Evolutionary conservation across 1,140 invertebrate genomes (phyloP), one percentile per base, ranked within the genome.

Genomic region (Watersipora subatra): DNA sequence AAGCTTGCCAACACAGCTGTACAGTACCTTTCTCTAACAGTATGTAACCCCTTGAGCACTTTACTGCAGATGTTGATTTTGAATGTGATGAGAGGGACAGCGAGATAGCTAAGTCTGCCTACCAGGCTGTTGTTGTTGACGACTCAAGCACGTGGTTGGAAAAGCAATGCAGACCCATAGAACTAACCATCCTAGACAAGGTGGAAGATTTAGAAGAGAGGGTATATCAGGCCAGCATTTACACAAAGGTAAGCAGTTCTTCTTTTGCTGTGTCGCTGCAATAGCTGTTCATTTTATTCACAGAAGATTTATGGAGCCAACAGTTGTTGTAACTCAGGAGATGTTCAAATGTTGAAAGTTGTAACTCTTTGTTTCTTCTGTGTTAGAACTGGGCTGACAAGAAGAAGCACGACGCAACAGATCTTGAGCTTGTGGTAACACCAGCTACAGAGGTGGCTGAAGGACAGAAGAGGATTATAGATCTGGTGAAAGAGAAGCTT

Each of bases 171-270:
- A 28, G 22, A 59, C 7, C 17, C 2, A 86, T 92, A 22, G 92
- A 96, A 76, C 80, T 91, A 66, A 84, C 87, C 3, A 76, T 93
- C 0, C 75, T 96, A 12, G 89, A 92, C 71, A 89, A 92, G 75
- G 87, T 97, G 19, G 92, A 96, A 77, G 87, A 87, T 0, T 78
- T 97, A 24, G 92, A 96, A 76, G 93, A 96, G 71, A 88, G 92
- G 71, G 89, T 97, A 1, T 89, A 88, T 1, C 89, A 88, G 64
- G 92, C 92, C 0, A 93, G 90, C 67, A 92, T 97, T 86, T 92
- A 96, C 76, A 85, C 93, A 0, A 93, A 85, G 78, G 83, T 83
- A 67, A 65, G 63, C 22, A 7, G 7, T 46, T 46, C 7, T 7
- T n/a, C 34, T 46, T n/a, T n/a, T n/a, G n/a, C n/a, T n/a, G n/a